phyloP scores from a whole-genome alignment of 2,888 invertebrate genomes.

The Acleris sparsana region DNA sequence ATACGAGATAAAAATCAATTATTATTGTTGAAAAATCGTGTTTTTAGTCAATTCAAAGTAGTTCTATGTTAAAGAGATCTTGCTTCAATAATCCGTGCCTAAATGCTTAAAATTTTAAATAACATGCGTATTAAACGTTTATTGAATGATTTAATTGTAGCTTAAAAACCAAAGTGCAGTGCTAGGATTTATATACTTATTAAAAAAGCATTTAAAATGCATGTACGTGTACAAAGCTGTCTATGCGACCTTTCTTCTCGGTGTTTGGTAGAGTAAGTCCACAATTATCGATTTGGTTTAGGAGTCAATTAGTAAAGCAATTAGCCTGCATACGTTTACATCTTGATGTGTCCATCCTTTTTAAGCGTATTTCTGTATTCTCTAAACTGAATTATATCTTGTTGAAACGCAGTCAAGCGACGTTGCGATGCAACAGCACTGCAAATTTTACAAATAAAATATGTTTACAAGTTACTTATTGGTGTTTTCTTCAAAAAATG shows the following conservation, averaged over 20 bases:
- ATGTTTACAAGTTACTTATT: neutral
- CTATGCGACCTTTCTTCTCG: too few species aligned
- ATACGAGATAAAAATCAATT: neutral
- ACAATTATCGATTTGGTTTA: too few species aligned
- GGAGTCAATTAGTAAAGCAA: constrained; percentile 26
- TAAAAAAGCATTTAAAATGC: too few species aligned
- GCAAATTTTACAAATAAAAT: constrained; percentile 11
- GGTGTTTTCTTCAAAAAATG: too few species aligned
- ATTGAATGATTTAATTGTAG: neutral
- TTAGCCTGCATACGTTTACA: constrained; percentile 1
- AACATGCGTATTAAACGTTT: neutral
- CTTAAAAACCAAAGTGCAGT: neutral
- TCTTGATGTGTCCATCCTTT: too few species aligned
- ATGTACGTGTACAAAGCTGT: too few species aligned
- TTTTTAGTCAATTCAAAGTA: constrained; percentile 12
- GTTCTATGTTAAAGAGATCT: neutral
- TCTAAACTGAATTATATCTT: neutral
- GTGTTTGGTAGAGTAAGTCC: too few species aligned
- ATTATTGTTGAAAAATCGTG: neutral
- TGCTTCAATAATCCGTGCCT: neutral
- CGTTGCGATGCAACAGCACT: neutral
- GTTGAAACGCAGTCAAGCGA: neutral
- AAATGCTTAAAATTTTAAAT: neutral
- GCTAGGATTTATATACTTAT: neutral
- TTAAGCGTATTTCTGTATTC: neutral